Evolutionary conservation across 2,888 invertebrate species (phyloP).

Genomic region (Tenodera sinensis): DNA sequence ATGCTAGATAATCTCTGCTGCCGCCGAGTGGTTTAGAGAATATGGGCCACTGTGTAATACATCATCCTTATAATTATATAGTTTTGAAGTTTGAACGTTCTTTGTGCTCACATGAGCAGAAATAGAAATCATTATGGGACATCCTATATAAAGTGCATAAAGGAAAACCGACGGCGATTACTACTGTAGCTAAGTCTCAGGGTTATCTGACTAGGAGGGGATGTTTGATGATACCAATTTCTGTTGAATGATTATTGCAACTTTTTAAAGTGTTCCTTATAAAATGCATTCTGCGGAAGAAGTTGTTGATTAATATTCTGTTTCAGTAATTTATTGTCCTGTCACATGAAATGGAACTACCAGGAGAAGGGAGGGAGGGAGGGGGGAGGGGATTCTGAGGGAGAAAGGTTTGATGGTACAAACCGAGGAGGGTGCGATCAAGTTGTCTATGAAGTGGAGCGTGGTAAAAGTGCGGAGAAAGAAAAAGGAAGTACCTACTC

Average conservation of each 20-base stretch:
- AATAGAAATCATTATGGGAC: too few species aligned
- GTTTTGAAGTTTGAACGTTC: too few species aligned
- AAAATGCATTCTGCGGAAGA: not conserved
- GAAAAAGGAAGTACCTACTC: conserved; percentile 2
- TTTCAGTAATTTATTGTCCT: not conserved
- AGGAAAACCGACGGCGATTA: too few species aligned
- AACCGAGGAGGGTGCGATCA: not conserved
- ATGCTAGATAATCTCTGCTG: too few species aligned
- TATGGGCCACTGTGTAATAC: too few species aligned
- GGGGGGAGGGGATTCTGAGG: not conserved
- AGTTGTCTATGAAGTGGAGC: conserved; percentile 12
- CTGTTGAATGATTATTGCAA: not conserved
- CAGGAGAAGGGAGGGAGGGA: not conserved
- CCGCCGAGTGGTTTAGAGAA: too few species aligned
- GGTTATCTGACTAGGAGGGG: too few species aligned
- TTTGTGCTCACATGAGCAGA: too few species aligned
- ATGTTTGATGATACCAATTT: not conserved
- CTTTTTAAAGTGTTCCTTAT: not conserved
- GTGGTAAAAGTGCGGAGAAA: not conserved
- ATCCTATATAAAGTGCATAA: too few species aligned
- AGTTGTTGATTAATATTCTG: not conserved
- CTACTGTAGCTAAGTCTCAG: too few species aligned
- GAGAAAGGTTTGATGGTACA: not conserved
- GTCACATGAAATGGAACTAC: not conserved
- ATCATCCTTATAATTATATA: too few species aligned